These are phyloP conservation scores for Drosophila mimica DNA, from an alignment of 2,888 invertebrate species.

Conservation along the genomic window DNA sequence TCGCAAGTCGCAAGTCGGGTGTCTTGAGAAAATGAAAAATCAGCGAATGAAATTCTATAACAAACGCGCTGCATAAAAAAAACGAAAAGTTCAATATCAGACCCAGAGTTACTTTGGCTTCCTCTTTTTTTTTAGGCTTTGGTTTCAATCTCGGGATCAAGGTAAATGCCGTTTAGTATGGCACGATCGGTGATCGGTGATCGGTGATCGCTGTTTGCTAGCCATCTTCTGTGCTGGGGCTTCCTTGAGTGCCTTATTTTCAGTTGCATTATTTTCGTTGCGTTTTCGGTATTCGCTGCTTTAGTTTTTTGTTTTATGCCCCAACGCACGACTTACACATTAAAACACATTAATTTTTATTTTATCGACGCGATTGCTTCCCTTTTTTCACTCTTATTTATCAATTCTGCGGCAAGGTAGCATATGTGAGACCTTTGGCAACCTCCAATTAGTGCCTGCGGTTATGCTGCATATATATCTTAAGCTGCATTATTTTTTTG, in stretches of 20 bases:
- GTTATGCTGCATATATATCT: slow-evolving; percentile 54
- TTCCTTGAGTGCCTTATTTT: slow-evolving; percentile 58
- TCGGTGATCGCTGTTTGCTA: slow-evolving; percentile 54
- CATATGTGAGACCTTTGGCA: slow-evolving; percentile 72
- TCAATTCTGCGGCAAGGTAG: slow-evolving; percentile 64
- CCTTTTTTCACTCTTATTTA: slow-evolving; percentile 56
- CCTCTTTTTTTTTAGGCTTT: slow-evolving; percentile 26
- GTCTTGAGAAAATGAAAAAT: slow-evolving; percentile 61
- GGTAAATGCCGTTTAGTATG: slow-evolving; percentile 77
- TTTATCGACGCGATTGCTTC: slow-evolving; percentile 60
- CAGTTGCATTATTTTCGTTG: slow-evolving; percentile 49
- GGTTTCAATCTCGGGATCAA: slow-evolving; percentile 64
- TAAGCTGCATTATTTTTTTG: slow-evolving; percentile 43
- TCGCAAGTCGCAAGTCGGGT: not conserved
- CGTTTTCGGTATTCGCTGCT: slow-evolving; percentile 25
- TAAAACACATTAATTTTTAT: slow-evolving; percentile 82
- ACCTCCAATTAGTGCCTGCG: slow-evolving; percentile 76
- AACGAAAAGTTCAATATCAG: slow-evolving; percentile 73
- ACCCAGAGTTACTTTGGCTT: slow-evolving; percentile 68
- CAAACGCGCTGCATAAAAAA: slow-evolving; percentile 53
- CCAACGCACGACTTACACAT: slow-evolving; percentile 83
- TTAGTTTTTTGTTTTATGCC: slow-evolving; percentile 49
- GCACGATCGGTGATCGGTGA: slow-evolving; percentile 70
- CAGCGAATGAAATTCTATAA: slow-evolving; percentile 71
- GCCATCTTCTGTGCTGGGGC: slow-evolving; percentile 58